Percentiles rank a stretch among this genome's conserved stretches.
Conservation (phyloP, 2,113 vertebrate species). For the Tragelaphus imberbis region DNA sequence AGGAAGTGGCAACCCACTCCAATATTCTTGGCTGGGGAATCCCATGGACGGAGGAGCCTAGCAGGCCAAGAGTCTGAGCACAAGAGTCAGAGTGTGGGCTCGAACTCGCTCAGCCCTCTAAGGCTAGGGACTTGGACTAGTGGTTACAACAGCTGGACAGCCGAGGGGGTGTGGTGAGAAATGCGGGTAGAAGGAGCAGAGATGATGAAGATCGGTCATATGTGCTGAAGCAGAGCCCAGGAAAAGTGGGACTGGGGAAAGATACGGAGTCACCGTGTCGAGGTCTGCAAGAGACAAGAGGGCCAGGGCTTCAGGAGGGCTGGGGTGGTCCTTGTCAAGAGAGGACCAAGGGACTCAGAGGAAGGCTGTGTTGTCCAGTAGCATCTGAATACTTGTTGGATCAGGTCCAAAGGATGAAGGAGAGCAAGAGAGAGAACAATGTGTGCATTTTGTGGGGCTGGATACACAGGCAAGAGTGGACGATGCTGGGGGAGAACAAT, state of each 20-base stretch:
- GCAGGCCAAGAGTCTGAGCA: not conserved
- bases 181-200: not conserved
- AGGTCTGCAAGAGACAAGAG: not conserved
- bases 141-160: slow-evolving; percentile 23
- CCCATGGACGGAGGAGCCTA: not conserved
- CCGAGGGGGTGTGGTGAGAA: not conserved
- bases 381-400: not conserved
- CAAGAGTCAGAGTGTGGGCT: not conserved
- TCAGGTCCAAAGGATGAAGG: not conserved
- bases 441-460: rapidly evolving
- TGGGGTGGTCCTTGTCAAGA: not conserved
- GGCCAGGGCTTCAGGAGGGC: no score
- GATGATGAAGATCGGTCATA: not conserved
- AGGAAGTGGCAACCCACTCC: not conserved
- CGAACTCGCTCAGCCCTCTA: not conserved
- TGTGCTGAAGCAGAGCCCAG: not conserved
- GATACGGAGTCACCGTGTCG: rapidly evolving
- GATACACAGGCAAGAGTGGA: not conserved
- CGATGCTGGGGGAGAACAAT: not conserved
- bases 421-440: not conserved
- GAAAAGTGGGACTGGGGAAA: not conserved
- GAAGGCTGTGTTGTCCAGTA: not conserved
- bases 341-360: no score
- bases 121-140: not conserved
- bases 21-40: not conserved